Evolutionary conservation across 2,113 vertebrate species (phyloP), one percentile per base, ranked within the genome.

Genomic region (Sinocyclocheilus maitianheensis): DNA sequence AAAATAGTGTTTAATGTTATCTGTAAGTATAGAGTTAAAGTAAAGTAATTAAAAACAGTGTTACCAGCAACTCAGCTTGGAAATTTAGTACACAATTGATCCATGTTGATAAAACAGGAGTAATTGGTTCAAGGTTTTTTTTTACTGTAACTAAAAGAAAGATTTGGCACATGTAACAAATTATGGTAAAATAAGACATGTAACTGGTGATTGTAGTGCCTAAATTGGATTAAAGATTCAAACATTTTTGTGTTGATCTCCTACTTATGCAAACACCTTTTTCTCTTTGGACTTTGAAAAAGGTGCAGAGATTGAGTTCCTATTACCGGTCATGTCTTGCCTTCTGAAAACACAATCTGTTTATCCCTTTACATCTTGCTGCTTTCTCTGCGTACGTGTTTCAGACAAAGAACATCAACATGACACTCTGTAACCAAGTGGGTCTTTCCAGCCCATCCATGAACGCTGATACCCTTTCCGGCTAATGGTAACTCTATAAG

Each of bases 321-420:
- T 34, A 34, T 93, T 94, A 90, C 92, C 91, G 88, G 92, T 92
- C 90, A 92, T 91, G 91, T 92, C 89, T 91, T 89, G 91, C 90
- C 89, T 89, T 91, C 91, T 88, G 37, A 87, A 83, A 90, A 91
- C 92, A 90, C 92, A 91, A 94, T 94, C 94, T 92, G 43, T 46
- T 94, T 91, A 94, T 94, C 93, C 60, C 87, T 91, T 94, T 92
- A 94, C 91, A 91, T 89, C 88, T 86, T 83, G 86, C 87, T 81
- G 86, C 14, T 82, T 63, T 74, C 81, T 65, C 75, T 77, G 55
- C 76, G 84, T 87, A 81, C 58, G 91, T 90, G 90, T 88, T 91
- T 90, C 90, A 92, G 89, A 91, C 88, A 87, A 86, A 89, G 88
- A 24, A 8, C 71, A 71, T 62, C 85, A 91, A 89, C 37, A 69